Conservation (phyloP, 2,797 vertebrate species). For the Parambassis ranga region DNA sequence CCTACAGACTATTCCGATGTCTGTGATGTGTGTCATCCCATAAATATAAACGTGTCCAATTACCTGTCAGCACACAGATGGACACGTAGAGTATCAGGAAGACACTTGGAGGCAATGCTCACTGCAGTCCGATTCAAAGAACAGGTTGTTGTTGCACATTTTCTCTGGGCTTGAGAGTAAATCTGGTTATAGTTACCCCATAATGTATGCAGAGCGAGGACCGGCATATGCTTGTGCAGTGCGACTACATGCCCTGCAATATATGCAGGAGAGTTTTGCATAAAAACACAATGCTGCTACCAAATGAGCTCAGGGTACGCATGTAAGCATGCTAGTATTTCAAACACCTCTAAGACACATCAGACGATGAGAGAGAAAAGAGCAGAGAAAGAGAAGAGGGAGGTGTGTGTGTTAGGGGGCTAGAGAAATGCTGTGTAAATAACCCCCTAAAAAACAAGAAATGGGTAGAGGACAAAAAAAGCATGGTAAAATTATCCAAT, state of each 20-base stretch:
- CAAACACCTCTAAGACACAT: constrained; percentile 38
- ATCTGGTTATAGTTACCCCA: constrained; percentile 63
- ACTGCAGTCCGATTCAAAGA: constrained; percentile 53
- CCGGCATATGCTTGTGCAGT: constrained; percentile 39
- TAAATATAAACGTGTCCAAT: constrained; percentile 46
- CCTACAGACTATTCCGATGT: constrained; percentile 9
- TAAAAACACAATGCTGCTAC: constrained; percentile 43
- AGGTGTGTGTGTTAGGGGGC: constrained; percentile 10
- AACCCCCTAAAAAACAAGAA: constrained; percentile 30
- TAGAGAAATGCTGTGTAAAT: constrained; percentile 32
- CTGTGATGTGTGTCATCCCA: constrained; percentile 20
- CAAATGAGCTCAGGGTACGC: constrained; percentile 42
- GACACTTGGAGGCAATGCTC: constrained; percentile 36
- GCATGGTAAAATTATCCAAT: constrained; percentile 54
- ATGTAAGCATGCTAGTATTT: constrained; percentile 39
- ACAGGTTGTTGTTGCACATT: constrained; percentile 50
- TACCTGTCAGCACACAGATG: constrained; percentile 33
- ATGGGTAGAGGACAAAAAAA: constrained; percentile 50
- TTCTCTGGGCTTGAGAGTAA: constrained; percentile 56
- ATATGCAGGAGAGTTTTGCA: constrained; percentile 37
- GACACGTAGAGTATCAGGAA: constrained; percentile 32
- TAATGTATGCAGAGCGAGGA: constrained; percentile 60
- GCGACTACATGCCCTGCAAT: constrained; percentile 43
- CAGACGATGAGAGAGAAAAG: constrained; percentile 11
- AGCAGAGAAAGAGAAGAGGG: not conserved